A percentile compares a stretch with the other conserved stretches of the same genome.
Evolutionary conservation across 1,140 invertebrate genomes (phyloP).

Genomic region (Pseudomyrmex flavicornis): DNA sequence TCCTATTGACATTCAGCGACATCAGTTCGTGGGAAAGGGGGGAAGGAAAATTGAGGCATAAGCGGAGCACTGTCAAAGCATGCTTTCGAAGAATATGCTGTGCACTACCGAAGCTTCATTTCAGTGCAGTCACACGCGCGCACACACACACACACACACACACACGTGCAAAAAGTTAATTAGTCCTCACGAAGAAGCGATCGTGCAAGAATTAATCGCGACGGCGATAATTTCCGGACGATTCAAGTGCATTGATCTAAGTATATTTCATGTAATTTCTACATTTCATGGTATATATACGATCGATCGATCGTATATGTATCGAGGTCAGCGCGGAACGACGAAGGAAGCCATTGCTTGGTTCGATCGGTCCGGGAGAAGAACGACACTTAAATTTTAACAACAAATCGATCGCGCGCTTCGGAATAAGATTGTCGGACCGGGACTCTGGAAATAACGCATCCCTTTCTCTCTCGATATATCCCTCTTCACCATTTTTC

Average conservation of each 20-base stretch:
- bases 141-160: too few species aligned
- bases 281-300: slow-evolving; percentile 25
- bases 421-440: slow-evolving; percentile 44
- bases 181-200: not conserved
- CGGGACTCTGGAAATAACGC: slow-evolving; percentile 38
- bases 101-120: too few species aligned
- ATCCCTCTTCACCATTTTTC: slow-evolving; percentile 37
- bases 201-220: not conserved
- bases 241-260: slow-evolving; percentile 5
- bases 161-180: too few species aligned
- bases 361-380: slow-evolving; percentile 11
- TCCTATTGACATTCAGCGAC: too few species aligned
- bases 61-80: too few species aligned
- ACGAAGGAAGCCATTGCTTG: slow-evolving; percentile 11
- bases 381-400: slow-evolving; percentile 51
- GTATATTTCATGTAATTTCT: slow-evolving; percentile 37
- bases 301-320: slow-evolving; percentile 23
- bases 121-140: too few species aligned
- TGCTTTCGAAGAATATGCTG: too few species aligned
- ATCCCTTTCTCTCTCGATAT: not conserved
- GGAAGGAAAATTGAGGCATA: too few species aligned
- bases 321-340: slow-evolving; percentile 39
- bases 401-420: slow-evolving; percentile 50
- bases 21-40: too few species aligned
- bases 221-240: not conserved